Percentiles rank a stretch among this genome's conserved stretches.
Evolutionary conservation across 2,888 invertebrate species (phyloP).

Genomic region (Pherbina coryleti): DNA sequence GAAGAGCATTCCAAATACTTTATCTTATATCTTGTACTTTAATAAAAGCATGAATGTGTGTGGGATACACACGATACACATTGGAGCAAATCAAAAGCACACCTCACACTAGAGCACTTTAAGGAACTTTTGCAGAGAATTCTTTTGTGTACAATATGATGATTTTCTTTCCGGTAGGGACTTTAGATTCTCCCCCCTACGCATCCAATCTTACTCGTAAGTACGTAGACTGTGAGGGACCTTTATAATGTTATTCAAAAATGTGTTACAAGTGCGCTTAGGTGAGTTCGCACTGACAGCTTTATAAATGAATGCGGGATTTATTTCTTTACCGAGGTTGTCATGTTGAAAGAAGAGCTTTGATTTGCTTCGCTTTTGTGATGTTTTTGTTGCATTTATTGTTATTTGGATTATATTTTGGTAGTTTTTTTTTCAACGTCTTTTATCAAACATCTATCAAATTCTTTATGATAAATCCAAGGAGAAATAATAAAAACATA

Average conservation of each 20-base stretch:
- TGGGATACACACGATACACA: not conserved
- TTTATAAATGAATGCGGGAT: constrained; percentile 18
- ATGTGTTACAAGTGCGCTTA: not conserved
- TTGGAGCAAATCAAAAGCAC: not conserved
- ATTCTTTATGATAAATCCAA: not conserved
- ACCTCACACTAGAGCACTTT: not conserved
- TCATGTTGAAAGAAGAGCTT: not conserved
- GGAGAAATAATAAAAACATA: not conserved
- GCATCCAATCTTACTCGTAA: not conserved
- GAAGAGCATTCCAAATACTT: too few species aligned
- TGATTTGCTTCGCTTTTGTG: constrained; percentile 5
- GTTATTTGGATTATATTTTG: too few species aligned
- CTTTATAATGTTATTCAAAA: not conserved
- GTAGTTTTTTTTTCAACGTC: not conserved
- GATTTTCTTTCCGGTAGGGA: constrained; percentile 9
- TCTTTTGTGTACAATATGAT: not conserved
- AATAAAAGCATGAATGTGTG: not conserved
- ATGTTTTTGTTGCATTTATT: not conserved
- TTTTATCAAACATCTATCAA: not conserved
- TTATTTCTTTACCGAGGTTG: not conserved
- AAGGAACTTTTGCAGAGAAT: too few species aligned
- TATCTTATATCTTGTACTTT: not conserved
- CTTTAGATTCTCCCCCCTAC: not conserved
- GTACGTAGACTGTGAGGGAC: not conserved
- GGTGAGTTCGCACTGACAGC: not conserved